Percentiles rank a stretch among this genome's conserved stretches.
Conservation (phyloP, 2,888 invertebrate genomes). For the Dilophus febrilis region DNA sequence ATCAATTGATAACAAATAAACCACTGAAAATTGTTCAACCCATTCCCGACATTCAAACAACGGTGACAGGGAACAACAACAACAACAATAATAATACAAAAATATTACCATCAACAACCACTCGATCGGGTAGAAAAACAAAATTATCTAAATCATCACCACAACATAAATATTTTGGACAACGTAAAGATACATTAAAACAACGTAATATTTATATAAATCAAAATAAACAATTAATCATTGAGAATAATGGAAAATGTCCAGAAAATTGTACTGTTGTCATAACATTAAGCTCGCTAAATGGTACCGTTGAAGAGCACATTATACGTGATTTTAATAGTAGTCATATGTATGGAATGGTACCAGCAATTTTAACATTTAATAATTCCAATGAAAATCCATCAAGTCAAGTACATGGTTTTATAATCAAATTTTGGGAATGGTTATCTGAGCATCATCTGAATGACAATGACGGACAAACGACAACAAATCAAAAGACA, state of each 20-base stretch:
- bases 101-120: neutral
- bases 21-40: slow-evolving; percentile 8
- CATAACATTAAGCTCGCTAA: slow-evolving; percentile 38
- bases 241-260: slow-evolving; percentile 54
- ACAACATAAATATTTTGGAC: slow-evolving; percentile 36
- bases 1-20: slow-evolving; percentile 27
- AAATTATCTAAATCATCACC: slow-evolving; percentile 11
- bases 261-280: slow-evolving; percentile 49
- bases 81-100: too few relatives aligned
- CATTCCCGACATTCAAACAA: neutral
- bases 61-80: too few relatives aligned
- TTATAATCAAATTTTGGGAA: slow-evolving; percentile 69
- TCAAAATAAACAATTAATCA: slow-evolving; percentile 44
- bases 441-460: slow-evolving; percentile 38
- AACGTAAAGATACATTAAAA: slow-evolving; percentile 37
- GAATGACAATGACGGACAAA: slow-evolving; percentile 9
- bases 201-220: slow-evolving; percentile 40
- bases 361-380: slow-evolving; percentile 49
- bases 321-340: slow-evolving; percentile 44
- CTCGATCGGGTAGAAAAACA: too few relatives aligned
- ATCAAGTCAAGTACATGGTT: slow-evolving; percentile 44
- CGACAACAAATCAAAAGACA: slow-evolving; percentile 5
- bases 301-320: slow-evolving; percentile 32
- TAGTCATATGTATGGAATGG: slow-evolving; percentile 50
- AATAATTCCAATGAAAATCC: slow-evolving; percentile 22